phyloP scores from a whole-genome alignment of 2,797 vertebrate genomes.

The Macroramphosus scolopax region DNA sequence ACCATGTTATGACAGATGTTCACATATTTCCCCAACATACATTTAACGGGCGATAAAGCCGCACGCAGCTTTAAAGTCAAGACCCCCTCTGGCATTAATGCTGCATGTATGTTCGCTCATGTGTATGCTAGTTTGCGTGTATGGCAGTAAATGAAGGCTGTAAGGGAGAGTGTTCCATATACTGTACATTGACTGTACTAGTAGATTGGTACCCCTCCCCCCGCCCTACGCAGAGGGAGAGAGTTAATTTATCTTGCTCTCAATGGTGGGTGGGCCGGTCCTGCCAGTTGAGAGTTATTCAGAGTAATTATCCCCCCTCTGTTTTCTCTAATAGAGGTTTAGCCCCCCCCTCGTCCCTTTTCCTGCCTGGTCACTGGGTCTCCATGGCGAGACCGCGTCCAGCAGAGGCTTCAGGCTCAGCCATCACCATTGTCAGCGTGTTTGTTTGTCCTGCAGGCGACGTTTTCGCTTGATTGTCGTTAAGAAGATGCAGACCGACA shows the following conservation, averaged over 20 bases:
- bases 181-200: conserved; percentile 46
- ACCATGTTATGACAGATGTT: conserved; percentile 55
- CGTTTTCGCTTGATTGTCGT: conserved; percentile 7
- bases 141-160: conserved; percentile 40
- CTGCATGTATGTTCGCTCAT: conserved; percentile 55
- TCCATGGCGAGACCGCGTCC: conserved; percentile 19
- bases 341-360: conserved; percentile 32
- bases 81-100: conserved; percentile 53
- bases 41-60: conserved; percentile 63
- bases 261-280: conserved; percentile 59
- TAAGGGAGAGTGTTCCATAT: conserved; percentile 14
- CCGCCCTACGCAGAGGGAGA: conserved; percentile 17
- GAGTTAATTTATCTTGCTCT: conserved; percentile 60
- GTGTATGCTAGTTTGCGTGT: conserved; percentile 68
- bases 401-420: conserved; percentile 27
- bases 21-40: conserved; percentile 68
- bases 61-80: conserved; percentile 31
- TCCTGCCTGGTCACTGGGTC: conserved; percentile 39
- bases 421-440: conserved; percentile 28
- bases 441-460: conserved; percentile 37
- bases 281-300: conserved; percentile 60
- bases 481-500: conserved; percentile 26
- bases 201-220: conserved; percentile 13
- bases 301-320: conserved; percentile 62
- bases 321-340: conserved; percentile 57